Evolutionary conservation across 2,888 invertebrate genomes (phyloP).

Genomic region (Allacma fusca): DNA sequence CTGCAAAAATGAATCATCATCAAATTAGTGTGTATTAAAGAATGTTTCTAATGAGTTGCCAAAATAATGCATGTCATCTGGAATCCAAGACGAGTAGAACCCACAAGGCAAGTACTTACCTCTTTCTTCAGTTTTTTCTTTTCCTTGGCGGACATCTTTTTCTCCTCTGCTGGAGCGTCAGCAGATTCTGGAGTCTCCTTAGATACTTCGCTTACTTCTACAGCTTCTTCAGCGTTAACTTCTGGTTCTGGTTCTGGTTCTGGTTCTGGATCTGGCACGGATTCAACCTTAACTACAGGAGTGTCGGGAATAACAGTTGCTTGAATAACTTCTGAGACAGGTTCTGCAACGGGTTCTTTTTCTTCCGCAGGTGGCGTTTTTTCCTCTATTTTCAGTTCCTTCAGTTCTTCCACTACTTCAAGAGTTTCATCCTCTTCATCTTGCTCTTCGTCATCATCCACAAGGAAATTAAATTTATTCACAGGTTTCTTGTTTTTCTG

Average conservation of each 20-base stretch:
- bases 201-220: too few relatives aligned
- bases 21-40: too few relatives aligned
- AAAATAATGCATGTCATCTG: too few relatives aligned
- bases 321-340: background rate
- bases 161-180: constrained; percentile 62
- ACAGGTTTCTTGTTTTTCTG: background rate
- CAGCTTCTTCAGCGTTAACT: constrained; percentile 41
- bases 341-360: background rate
- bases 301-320: background rate
- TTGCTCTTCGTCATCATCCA: background rate
- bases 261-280: constrained; percentile 16
- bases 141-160: constrained; percentile 88
- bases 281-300: too few relatives aligned
- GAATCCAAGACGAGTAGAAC: too few relatives aligned
- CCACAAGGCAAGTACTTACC: too few relatives aligned
- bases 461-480: constrained; percentile 16
- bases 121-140: constrained; percentile 87
- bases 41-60: too few relatives aligned
- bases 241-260: constrained; percentile 31
- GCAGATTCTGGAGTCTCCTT: too few relatives aligned
- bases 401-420: constrained; percentile 16
- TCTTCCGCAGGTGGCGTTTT: background rate
- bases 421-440: constrained; percentile 33
- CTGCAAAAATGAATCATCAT: constrained; percentile 64
- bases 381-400: too few relatives aligned